Evolutionary conservation across 2,797 vertebrate species (phyloP).

Genomic region (Chaunax sp.): DNA sequence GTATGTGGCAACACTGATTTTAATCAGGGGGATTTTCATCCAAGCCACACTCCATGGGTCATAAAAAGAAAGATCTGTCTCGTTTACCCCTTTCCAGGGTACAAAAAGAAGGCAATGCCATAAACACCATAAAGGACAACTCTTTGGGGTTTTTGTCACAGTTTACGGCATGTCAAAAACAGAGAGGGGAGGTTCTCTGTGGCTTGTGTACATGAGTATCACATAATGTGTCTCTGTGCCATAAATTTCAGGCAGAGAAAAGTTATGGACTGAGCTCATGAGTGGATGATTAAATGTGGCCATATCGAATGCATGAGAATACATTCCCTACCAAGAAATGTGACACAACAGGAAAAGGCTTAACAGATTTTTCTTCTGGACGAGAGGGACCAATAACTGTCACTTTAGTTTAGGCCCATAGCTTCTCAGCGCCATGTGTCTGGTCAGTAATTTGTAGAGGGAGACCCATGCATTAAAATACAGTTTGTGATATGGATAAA

Average conservation of each 20-base stretch:
- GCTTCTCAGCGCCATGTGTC: slow-evolving; percentile 74
- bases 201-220: slow-evolving; percentile 66
- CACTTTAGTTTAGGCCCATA: slow-evolving; percentile 84
- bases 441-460: slow-evolving; percentile 80
- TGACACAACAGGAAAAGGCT: slow-evolving; percentile 89
- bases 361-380: slow-evolving; percentile 78
- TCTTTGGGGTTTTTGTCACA: slow-evolving; percentile 63
- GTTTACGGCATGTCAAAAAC: slow-evolving; percentile 75
- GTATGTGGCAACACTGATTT: slow-evolving; percentile 1
- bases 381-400: slow-evolving; percentile 86
- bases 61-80: slow-evolving; percentile 31
- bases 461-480: slow-evolving; percentile 75
- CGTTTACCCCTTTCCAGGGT: slow-evolving; percentile 40
- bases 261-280: slow-evolving; percentile 75
- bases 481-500: slow-evolving; percentile 59
- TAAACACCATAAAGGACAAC: slow-evolving; percentile 66
- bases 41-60: slow-evolving; percentile 9
- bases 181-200: slow-evolving; percentile 58
- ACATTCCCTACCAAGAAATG: slow-evolving; percentile 84
- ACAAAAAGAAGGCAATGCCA: slow-evolving; percentile 51
- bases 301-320: slow-evolving; percentile 82
- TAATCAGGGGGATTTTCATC: not conserved
- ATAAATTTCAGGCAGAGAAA: slow-evolving; percentile 75
- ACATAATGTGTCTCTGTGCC: slow-evolving; percentile 67
- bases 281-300: slow-evolving; percentile 80